These are phyloP conservation scores for Gymnocephalus cernua DNA, from an alignment of 2,113 vertebrate genomes.

Conservation along the genomic window DNA sequence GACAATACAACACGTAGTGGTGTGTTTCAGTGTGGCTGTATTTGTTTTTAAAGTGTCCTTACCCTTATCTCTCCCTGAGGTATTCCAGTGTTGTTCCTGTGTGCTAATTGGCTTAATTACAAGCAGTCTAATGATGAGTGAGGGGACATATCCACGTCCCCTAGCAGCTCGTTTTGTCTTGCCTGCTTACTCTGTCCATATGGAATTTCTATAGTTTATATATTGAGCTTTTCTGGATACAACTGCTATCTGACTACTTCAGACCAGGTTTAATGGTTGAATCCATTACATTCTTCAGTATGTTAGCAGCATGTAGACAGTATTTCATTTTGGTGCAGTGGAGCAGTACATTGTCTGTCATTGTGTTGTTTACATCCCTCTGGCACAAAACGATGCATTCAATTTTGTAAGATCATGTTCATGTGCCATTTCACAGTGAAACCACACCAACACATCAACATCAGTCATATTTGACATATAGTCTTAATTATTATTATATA, in stretches of 20 bases:
- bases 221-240: background rate
- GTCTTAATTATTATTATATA: background rate
- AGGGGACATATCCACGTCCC: conserved; percentile 47
- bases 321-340: background rate
- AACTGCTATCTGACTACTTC: background rate
- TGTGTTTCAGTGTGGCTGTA: conserved; percentile 42
- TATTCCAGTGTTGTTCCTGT: conserved; percentile 41
- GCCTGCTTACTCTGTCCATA: conserved; percentile 3
- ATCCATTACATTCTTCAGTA: background rate
- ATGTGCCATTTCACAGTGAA: background rate
- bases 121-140: conserved; percentile 38
- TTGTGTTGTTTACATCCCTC: background rate
- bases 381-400: background rate
- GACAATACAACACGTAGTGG: conserved; percentile 28
- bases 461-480: background rate
- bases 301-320: background rate
- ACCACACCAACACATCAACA: background rate
- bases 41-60: conserved; percentile 47
- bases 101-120: conserved; percentile 74
- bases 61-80: conserved; percentile 39
- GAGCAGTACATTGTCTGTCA: background rate
- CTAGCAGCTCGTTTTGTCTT: conserved; percentile 24
- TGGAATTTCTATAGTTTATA: background rate
- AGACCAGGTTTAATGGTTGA: background rate
- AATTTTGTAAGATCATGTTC: background rate